Base-by-base conservation (phyloP, 2,797 vertebrate genomes). In the Anguilla anguilla region DNA sequence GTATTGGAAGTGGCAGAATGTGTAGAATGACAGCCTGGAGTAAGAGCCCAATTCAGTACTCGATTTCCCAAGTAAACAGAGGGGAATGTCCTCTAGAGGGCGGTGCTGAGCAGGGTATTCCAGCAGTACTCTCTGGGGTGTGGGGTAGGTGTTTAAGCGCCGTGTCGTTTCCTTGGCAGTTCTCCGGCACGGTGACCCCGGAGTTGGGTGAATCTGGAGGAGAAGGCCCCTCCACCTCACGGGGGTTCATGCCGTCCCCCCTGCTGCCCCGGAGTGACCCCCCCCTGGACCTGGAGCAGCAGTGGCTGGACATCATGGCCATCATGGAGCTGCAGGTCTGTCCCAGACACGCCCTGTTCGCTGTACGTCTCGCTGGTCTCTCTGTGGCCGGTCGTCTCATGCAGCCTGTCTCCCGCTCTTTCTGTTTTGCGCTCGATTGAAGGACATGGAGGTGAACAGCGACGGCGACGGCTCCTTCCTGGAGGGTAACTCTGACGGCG, bases 291-390 rank as follows among this genome's bases (percentile, higher is more conserved):
- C 95, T 99, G 94, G 99, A 99, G 94, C 98, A 99, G 95, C 99
- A 99, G 96, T 99, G 99, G 99, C 99, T 99, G 92, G 99, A 99
- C 92, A 98, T 99, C 91, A 99, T 99, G 98, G 99, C 99, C 90
- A 98, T 99, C 94, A 99, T 99, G 98, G 98, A 99, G 93, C 97
- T 99, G 90, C 98, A 99, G 95, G 99, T 99, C 90, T 93, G 91
- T 84, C 46, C n/a, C 53, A 19, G 35, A 11, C 61, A 15, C 19
- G 79, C 31, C 43, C 57, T 22, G 55, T 39, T 81, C 31, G 72
- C 85, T 74, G 35, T 19, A 28, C 2, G 28, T 43, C 55, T 85
- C 59, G 64, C 53, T 53, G 9, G 13, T 57, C 55, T 57, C 55
- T 15, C 15, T 3, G 13, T 15, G 3, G 55, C 15, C 55, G 13